Percentiles rank a stretch among this genome's conserved stretches.
Conservation (phyloP, 2,797 vertebrate species). For the Muraenolepis orangiensis region DNA sequence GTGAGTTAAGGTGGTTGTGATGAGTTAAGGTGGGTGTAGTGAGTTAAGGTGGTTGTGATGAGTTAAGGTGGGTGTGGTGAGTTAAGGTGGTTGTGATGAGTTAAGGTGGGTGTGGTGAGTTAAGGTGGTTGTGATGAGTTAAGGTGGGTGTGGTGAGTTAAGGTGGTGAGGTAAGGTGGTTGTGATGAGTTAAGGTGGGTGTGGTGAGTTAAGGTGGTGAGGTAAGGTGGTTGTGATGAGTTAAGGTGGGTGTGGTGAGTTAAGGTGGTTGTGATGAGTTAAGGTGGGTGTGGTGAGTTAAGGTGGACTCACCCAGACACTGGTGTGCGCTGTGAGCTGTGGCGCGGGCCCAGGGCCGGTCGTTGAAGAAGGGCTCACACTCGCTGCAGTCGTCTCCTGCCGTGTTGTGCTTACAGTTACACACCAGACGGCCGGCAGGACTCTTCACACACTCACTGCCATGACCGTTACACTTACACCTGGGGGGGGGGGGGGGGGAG, state of each 20-base stretch:
- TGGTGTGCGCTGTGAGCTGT: conserved; percentile 85
- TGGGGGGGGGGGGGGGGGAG: conserved; percentile 38
- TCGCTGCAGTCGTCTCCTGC: conserved; percentile 84
- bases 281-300: too few species aligned
- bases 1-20: neutral
- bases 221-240: too few species aligned
- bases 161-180: too few species aligned
- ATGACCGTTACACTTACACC: conserved; percentile 96
- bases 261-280: neutral
- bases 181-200: neutral
- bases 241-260: too few species aligned
- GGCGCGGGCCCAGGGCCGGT: conserved; percentile 91
- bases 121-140: rapidly evolving
- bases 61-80: too few species aligned
- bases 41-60: rapidly evolving
- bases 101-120: too few species aligned
- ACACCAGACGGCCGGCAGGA: conserved; percentile 75
- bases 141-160: too few species aligned
- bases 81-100: neutral
- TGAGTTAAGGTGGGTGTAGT: too few species aligned
- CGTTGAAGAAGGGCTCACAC: conserved; percentile 90
- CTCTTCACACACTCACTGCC: conserved; percentile 87
- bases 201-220: rapidly evolving
- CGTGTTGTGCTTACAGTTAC: conserved; percentile 93
- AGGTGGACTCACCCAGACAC: conserved; percentile 83